Evolutionary conservation across 2,888 invertebrate genomes (phyloP), one percentile per base, ranked within the genome.

Genomic region (Clunio marinus): DNA sequence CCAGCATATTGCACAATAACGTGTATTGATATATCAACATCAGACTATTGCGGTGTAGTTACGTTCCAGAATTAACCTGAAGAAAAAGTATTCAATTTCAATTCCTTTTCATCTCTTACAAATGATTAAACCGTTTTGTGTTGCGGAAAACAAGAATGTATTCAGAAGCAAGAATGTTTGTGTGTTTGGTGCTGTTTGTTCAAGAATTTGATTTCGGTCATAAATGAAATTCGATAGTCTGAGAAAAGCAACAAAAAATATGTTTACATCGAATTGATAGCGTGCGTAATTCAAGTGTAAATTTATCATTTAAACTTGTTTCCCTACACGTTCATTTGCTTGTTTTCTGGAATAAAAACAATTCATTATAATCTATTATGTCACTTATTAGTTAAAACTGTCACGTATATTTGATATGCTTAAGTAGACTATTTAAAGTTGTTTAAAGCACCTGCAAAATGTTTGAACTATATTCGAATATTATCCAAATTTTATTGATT

Each of bases 81-180:
- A 35, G 15, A 35, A 63, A 63, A 41, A 63, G 32, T 63, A 65
- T 65, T 65, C 63, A 13, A 65, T 65, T 65, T 65, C 63, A 65
- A 65, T 65, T 46, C 28, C 63, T 46, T 45, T 65, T 65, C 46
- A 46, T 65, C 63, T 4, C 41, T 17, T 28, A 1, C n/a, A 58
- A 51, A 22, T 51, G 51, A 51, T 51, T 51, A 51, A 51, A 51
- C 24, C 20, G 22, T 51, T 51, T 17, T 51, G 3, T 45, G 51
- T 13, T 51, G 51, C 5, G 22, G 41, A 41, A 22, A 5, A 17
- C 10, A 7, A 7, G 17, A 22, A 51, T 51, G 7, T 20, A 51
- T 51, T 20, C 51, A 51, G 51, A 51, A 51, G 51, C 51, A 51
- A 22, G 24, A 22, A 22, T 51, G 10, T 45, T 13, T 45, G 3